Base-by-base conservation (phyloP, 1,140 invertebrate genomes). In the Amphibalanus amphitrite region DNA sequence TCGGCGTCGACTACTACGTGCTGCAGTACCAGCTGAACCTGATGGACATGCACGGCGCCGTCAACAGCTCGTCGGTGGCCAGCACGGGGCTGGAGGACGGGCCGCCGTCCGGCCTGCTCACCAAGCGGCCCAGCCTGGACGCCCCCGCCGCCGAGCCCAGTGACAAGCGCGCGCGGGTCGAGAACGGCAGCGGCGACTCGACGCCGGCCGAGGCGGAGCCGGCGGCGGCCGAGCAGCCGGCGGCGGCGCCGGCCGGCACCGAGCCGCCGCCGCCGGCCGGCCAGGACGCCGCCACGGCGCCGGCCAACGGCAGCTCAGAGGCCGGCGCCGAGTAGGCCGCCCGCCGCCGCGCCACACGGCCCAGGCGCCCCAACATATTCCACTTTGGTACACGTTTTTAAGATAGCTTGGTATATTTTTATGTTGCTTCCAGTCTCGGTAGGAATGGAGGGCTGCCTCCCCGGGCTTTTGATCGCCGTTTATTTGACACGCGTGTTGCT, bases 1-100 rank as follows among this genome's bases (percentile, higher is more conserved):
- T 76, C 25, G 75, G 75, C 13, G 75, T 76, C 28, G 75, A 76
- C 67, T 67, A 28, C 65, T 67, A 67, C 65, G 65, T 67, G 23
- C 65, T 67, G 26, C n/a, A 67, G 28, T 67, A 67, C 65, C 65
- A 67, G 65, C 65, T 67, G 23, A 28, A 26, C 65, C 28, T 67
- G 65, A 67, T 67, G 65, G 65, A 67, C 47, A 59, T 59, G 47
- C 47, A 59, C 47, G 47, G 47, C 47, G 47, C 47, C 13, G 20
- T 59, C 47, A 59, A 59, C 47, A 23, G 33, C 15, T 38, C 47
- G 47, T 17, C 47, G 10, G 47, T 20, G 4, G 33, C 4, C 33
- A 15, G 33, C 33, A 38, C 33, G 4, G 33, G 33, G 33, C 33
- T 4, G 33, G 33, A 15, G 15, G 47, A 1, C 20, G 47, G 10